Evolutionary conservation across 2,797 vertebrate species (phyloP), one percentile per base, ranked within the genome.

Genomic region (Centropyge bicolor): DNA sequence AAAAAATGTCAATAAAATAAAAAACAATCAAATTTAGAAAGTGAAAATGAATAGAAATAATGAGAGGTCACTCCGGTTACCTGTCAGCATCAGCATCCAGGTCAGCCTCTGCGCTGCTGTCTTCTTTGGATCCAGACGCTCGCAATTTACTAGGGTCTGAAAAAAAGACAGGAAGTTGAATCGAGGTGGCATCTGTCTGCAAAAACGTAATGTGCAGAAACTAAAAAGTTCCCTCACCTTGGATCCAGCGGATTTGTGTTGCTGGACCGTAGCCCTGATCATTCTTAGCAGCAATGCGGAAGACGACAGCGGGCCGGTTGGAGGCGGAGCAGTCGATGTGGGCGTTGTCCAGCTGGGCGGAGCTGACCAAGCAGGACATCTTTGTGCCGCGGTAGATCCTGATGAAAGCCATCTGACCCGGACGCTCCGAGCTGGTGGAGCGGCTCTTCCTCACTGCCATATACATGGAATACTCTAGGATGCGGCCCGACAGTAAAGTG

Each of bases 211-310:
- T 19, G 1, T 78, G 5, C 3, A 66, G n/a, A 31, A 36, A 20
- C 9, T 0, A 9, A 43, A 27, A 24, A 61, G 19, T 0, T 17
- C 14, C 22, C 24, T 13, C 92, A 98, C 98, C 98, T 96, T 99
- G 98, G 54, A 99, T 96, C 98, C 98, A 99, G 89, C 98, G 97
- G 86, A 99, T 98, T 91, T 99, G 98, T 0, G 98, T 99, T 1
- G 98, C 98, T 0, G 98, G 98, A 65, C 98, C 98, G 0, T 99
- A 99, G 68, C 98, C 98, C 59, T 98, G 96, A 84, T 99, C 98
- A 0, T 99, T 99, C 93, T 99, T 99, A 12, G 98, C 98, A 0
- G 98, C 99, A 64, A 99, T 99, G 79, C 98, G 95, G 93, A 99
- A 99, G 70, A 99, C 97, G 0, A 99, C 95, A 4, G 98, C 98